Base-by-base conservation (phyloP, 2,797 vertebrate genomes). In the Myotis planiceps region DNA sequence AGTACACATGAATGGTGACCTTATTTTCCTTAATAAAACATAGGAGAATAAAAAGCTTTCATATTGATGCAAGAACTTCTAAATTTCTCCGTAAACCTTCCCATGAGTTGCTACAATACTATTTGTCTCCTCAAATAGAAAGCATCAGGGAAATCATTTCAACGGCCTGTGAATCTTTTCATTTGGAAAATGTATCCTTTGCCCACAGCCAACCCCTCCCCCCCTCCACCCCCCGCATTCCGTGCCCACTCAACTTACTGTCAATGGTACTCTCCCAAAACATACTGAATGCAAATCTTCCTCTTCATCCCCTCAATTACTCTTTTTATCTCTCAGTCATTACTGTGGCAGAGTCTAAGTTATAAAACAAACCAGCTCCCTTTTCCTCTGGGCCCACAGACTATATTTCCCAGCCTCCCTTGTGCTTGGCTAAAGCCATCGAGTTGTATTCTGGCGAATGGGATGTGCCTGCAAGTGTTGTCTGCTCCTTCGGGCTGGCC, bases 1-100 rank as follows among this genome's bases (percentile, higher is more conserved):
- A 53, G 32, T 66, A 47, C 25, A 60, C 23, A 45, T 29, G 27
- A 79, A 91, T 69, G 19, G 14, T 71, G 15, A 76, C 47, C 32
- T 75, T 93, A 79, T 68, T 94, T 89, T 89, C 74, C 80, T 82
- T 81, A 69, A 69, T 68, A 29, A 60, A 95, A 88, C 2, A 42
- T n/a, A 49, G 5, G 27, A 93, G 29, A 94, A 88, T 90, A 58
- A 82, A 93, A 94, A 76, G 32, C 9, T 83, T 94, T 92, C 69
- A 51, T 60, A 37, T 21, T 68, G 32, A 60, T 58, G 0, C 45
- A 83, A 92, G 19, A 84, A n/a, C 49, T 49, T 91, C 12, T 85
- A 51, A 92, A 81, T n/a, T 58, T 81, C 25, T 81, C 42, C 88
- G 2, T n/a, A 53, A 65, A 66, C 58, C 51, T 75, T 96, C 69